These are phyloP conservation scores for Anthonomus grandis DNA, from an alignment of 1,140 invertebrate genomes.

Conservation along the genomic window DNA sequence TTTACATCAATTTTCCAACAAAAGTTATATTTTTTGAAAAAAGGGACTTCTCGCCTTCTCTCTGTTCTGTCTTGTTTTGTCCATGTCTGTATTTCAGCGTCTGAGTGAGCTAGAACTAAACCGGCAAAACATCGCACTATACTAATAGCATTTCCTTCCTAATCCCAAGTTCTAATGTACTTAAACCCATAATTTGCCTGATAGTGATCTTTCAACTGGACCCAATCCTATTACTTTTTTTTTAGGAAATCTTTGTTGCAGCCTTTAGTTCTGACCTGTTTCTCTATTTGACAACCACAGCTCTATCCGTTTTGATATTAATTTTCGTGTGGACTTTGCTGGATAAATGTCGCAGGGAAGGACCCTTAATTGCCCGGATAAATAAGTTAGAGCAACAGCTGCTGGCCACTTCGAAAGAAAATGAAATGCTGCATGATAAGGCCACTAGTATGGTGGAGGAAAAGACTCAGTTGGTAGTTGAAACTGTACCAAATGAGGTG, in stretches of 20 bases:
- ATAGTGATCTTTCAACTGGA: no score
- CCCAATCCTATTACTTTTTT: background rate
- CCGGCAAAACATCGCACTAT: no score
- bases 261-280: constrained; percentile 33
- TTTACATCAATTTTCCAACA: no score
- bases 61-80: no score
- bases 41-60: no score
- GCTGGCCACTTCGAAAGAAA: constrained; percentile 58
- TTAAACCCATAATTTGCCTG: no score
- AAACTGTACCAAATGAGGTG: constrained; percentile 67
- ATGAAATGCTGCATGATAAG: constrained; percentile 62
- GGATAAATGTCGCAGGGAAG: constrained; percentile 66
- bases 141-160: no score
- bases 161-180: no score
- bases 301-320: constrained; percentile 66
- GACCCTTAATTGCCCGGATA: constrained; percentile 56
- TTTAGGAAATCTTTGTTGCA: constrained; percentile 4
- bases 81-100: no score
- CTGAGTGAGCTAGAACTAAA: no score
- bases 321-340: constrained; percentile 74
- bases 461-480: constrained; percentile 56
- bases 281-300: constrained; percentile 55
- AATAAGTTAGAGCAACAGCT: constrained; percentile 61
- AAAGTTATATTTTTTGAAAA: no score
- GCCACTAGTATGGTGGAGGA: constrained; percentile 44